Evolutionary conservation across 2,113 vertebrate species (phyloP).

Genomic region (Antechinus flavipes): DNA sequence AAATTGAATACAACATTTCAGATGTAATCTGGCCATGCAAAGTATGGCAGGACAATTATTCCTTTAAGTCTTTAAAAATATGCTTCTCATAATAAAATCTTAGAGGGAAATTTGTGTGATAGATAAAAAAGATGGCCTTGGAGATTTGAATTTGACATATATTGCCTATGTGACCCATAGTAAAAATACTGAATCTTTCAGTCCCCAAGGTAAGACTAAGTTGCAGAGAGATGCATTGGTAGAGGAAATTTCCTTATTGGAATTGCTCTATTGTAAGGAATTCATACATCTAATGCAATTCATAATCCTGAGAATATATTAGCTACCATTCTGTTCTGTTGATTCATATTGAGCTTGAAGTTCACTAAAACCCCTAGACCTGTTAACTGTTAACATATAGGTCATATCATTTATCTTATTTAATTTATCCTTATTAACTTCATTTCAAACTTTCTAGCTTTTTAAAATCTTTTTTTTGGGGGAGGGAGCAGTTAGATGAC

Average conservation of each 20-base stretch:
- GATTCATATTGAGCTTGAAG: background rate
- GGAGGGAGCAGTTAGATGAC: background rate
- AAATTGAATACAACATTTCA: too few species aligned
- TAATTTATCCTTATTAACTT: background rate
- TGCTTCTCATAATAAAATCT: too few species aligned
- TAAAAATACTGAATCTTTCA: too few species aligned
- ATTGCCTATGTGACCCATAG: too few species aligned
- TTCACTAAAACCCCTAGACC: background rate
- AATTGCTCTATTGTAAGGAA: background rate
- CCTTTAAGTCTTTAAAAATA: too few species aligned
- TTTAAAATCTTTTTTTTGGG: too few species aligned
- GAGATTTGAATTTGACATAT: too few species aligned
- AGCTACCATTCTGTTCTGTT: background rate
- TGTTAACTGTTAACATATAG: background rate
- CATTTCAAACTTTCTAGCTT: background rate
- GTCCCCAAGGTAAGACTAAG: background rate
- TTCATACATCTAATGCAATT: accelerated
- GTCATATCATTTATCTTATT: background rate
- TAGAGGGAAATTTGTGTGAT: too few species aligned
- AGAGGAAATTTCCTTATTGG: background rate
- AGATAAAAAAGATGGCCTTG: too few species aligned
- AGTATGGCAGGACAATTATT: too few species aligned
- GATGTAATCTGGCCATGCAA: too few species aligned
- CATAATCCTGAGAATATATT: background rate
- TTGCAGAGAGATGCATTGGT: background rate